Conservation (phyloP, 2,888 invertebrate genomes). For the Congeria kusceri region DNA sequence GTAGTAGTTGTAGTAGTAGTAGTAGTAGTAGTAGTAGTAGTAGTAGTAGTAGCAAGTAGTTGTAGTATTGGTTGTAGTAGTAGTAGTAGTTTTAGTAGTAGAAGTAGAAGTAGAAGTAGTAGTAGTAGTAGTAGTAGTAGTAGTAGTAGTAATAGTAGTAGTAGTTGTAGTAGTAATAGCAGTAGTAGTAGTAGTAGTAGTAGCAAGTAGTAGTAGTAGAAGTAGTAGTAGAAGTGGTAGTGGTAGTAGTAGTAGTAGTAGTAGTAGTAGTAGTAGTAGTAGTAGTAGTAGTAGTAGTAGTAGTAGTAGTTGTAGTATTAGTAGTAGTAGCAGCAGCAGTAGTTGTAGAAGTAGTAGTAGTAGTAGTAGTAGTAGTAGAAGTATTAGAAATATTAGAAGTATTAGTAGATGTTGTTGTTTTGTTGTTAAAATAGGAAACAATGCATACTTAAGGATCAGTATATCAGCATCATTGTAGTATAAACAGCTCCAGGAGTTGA, state of each 20-base stretch:
- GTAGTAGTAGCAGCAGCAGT: slow-evolving; percentile 4
- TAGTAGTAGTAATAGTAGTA: no score
- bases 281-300: no score
- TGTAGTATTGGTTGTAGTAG: neutral
- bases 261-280: no score
- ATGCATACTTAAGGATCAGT: no score
- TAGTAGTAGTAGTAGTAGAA: slow-evolving; percentile 9
- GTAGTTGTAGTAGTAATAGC: neutral
- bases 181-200: neutral
- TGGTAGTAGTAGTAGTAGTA: no score
- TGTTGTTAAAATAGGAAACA: neutral
- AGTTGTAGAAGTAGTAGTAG: slow-evolving; percentile 1
- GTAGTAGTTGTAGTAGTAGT: slow-evolving; percentile 1
- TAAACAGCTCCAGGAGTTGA: no score
- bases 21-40: slow-evolving; percentile 12
- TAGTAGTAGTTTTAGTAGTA: slow-evolving; percentile 3
- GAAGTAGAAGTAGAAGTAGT: neutral
- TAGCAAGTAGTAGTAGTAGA: neutral
- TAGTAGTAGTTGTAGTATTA: neutral
- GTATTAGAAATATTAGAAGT: neutral
- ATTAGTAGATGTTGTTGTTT: neutral
- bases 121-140: slow-evolving; percentile 9
- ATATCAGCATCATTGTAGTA: no score
- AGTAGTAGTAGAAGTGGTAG: neutral
- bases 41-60: slow-evolving; percentile 10